Base-by-base conservation (phyloP, 1,140 invertebrate species). In the Drusus annulatus region DNA sequence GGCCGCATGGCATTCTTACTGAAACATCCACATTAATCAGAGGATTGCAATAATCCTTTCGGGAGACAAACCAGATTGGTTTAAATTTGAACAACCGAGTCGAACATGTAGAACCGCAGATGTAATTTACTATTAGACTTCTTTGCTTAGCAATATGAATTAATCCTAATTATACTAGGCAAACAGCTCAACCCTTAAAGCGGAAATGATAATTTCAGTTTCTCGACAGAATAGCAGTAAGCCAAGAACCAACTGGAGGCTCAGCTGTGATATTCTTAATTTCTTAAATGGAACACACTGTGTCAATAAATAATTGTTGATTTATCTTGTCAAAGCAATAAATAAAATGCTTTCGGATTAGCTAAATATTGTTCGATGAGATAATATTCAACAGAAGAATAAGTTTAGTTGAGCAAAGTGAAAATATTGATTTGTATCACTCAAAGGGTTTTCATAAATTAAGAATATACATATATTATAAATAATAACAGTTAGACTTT, bases 81-180 rank as follows among this genome's bases (percentile, higher is more conserved):
- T 36, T 36, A 36, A 36, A 36, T 36, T 36, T 36, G 31, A 36
- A 36, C 31, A 7, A 36, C 51, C 78, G 74, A 80, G 56, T 63
- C 13, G 36, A 19, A 52, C 78, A 82, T 78, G 79, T 56, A 74
- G 78, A 80, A 80, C 81, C 77, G 62, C 81, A 83, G 81, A 83
- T 83, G 81, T 68, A 56, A 28, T 58, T 74, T 56, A 36, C 19
- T 31, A 58, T 68, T 36, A 36, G 16, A 17, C 45, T 65, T 10
- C 56, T 71, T 54, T 45, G 25, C 77, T 78, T 78, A 78, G 21
- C 60, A 13, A 76, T 63, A 52, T 19, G 10, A 23, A 50, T 77
- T 65, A 58, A 58, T 31, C 63, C 65, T 71, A 69, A 52, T 15
- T 78, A 36, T 62, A 63, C 76, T 68, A 78, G 62, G 62, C 76